Evolutionary conservation across 2,888 invertebrate species (phyloP), one percentile per base, ranked within the genome.

Genomic region (Theretra japonica): DNA sequence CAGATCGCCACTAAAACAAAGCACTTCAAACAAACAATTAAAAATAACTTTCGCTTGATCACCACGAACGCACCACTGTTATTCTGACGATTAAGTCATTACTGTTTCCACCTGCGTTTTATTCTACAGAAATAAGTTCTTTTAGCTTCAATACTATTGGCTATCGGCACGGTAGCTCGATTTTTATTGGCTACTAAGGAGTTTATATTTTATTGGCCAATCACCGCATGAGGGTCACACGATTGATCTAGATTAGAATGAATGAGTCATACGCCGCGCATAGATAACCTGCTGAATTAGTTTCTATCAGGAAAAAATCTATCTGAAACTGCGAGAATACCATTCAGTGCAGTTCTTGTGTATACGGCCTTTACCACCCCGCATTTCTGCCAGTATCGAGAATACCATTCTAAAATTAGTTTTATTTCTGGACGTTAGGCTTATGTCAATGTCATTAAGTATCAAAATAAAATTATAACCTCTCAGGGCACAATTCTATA

Each of bases 51-150:
- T 60, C 21, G 15, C 68, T 68, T 57, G 19, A 21, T 17, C 17
- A 53, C 53, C 6, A n/a, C n/a, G 53, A 53, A 2, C 17, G 28
- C 33, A 68, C 7, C 71, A 74, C 74, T 72, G 73, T 68, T 33
- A 59, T 71, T 68, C 70, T 50, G 72, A 70, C 69, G 48, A 68
- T 41, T 41, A 11, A 41, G n/a, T 68, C n/a, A 70, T 48, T 69
- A 77, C 78, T 75, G 77, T 75, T 77, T 77, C 75, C 73, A 21
- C 70, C 72, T 59, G 58, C 62, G 68, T 21, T 75, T 77, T 75
- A 79, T 72, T 53, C 28, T 56, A 15, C 4, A 70, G 75, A 19
- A 30, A 78, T 80, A 82, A 78, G 60, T 73, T 19, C 70, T 33
- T 2, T 75, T 71, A 53, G 19, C 19, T n/a, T 78, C 8, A 81